Evolutionary conservation across 2,113 vertebrate genomes (phyloP), one percentile per base, ranked within the genome.

Genomic region (Azemiops feae): DNA sequence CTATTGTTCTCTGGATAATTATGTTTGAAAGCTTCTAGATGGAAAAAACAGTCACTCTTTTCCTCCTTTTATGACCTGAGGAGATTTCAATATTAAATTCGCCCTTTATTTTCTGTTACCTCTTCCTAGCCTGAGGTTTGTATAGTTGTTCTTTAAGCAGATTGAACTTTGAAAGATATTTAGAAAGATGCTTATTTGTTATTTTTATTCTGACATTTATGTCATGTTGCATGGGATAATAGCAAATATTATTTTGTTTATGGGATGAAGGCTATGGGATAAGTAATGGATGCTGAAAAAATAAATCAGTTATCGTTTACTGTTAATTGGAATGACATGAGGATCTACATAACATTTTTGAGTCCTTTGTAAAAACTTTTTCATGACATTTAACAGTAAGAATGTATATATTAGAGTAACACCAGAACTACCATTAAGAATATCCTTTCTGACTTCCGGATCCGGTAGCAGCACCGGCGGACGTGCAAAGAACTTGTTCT

Each of bases 321-420:
- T 55, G 34, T 25, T 55, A 74, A 74, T 87, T 50, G 45, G 43
- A 87, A 60, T 87, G 90, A 92, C 94, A 95, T 12, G 23, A 69
- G 54, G 69, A 92, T 1, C 53, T 93, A 4, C 5, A 93, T 95
- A 88, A 69, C 9, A 47, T 94, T 95, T 60, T 94, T 60, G 89
- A 93, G 53, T 45, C 0, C 30, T 90, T 58, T 90, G 16, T n/a
- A 23, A 93, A 91, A 53, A 23, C 11, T 20, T 55, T 55, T 20
- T 23, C 47, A 50, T 91, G 0, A 64, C 30, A 22, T 25, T 57
- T 94, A 93, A 92, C 89, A 22, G 7, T 85, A 95, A 20, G 88
- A 93, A 92, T n/a, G 34, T 91, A 93, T 90, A 1, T 60, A 0
- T 0, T 0, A 92, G 27, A 47, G 69, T 47, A 34, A 9, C 92